A percentile compares a stretch with the other conserved stretches of the same genome.
These are phyloP conservation scores for Aldrovandia affinis DNA, from an alignment of 2,797 vertebrate species.

Conservation along the genomic window DNA sequence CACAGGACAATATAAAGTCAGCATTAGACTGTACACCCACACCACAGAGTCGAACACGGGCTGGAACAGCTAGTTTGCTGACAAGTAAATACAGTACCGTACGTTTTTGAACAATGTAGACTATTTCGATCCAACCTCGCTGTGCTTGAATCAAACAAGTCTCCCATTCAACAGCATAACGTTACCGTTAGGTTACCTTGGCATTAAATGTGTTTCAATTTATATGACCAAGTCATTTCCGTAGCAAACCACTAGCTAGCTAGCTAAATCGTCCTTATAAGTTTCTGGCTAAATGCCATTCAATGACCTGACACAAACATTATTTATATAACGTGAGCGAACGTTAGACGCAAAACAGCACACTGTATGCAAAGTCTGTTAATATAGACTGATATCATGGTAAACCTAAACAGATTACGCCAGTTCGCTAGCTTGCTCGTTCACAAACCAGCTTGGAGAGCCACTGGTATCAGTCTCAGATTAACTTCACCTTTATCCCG, in stretches of 20 bases:
- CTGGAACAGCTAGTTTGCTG: background rate
- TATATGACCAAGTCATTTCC: background rate
- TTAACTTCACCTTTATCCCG: conserved; percentile 3
- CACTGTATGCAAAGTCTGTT: background rate
- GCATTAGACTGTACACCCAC: background rate
- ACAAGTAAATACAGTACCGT: background rate
- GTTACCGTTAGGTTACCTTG: no score
- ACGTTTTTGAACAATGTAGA: background rate
- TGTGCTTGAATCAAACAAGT: no score
- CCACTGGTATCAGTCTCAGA: background rate
- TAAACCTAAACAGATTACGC: background rate
- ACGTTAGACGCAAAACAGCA: background rate
- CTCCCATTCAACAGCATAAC: no score
- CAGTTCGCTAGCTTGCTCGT: background rate
- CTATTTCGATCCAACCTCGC: no score
- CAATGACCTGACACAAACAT: background rate
- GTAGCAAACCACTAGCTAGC: background rate
- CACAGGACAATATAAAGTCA: background rate
- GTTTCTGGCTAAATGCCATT: background rate
- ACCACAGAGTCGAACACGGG: background rate
- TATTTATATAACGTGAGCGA: background rate
- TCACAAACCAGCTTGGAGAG: background rate
- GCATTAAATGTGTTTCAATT: no score
- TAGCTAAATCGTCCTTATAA: background rate
- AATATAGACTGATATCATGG: background rate